Percentiles rank a stretch among this genome's conserved stretches.
phyloP scores from a whole-genome alignment of 2,797 vertebrate genomes.

The Loris lydekkerianus region DNA sequence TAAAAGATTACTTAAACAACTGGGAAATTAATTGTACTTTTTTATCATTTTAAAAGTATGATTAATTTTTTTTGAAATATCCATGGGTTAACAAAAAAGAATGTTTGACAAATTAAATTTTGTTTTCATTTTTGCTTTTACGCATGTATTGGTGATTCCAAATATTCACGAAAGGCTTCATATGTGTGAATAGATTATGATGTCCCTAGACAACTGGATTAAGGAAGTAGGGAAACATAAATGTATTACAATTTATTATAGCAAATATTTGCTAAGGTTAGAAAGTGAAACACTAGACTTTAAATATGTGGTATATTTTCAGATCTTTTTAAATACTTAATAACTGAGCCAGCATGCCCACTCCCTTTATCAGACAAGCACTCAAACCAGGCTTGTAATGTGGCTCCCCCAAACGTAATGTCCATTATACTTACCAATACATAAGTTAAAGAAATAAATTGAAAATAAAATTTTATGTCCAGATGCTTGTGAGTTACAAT shows the following conservation, averaged over 20 bases:
- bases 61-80: slow-evolving; percentile 66
- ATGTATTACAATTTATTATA: slow-evolving; percentile 44
- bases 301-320: not conserved
- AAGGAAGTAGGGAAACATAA: slow-evolving; percentile 20
- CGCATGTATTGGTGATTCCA: slow-evolving; percentile 53
- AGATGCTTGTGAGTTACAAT: not conserved
- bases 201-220: slow-evolving; percentile 61
- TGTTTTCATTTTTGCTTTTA: slow-evolving; percentile 72
- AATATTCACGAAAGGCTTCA: slow-evolving; percentile 49
- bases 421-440: not conserved
- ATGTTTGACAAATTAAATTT: slow-evolving; percentile 61
- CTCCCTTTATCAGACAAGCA: not conserved
- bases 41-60: slow-evolving; percentile 62
- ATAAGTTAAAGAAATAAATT: slow-evolving; percentile 17
- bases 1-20: not conserved
- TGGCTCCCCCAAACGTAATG: not conserved
- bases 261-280: slow-evolving; percentile 41
- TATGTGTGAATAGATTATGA: slow-evolving; percentile 76
- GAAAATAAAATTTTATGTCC: not conserved
- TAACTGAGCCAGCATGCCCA: not conserved
- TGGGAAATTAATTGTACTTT: slow-evolving; percentile 36
- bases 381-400: not conserved
- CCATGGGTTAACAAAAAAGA: not conserved
- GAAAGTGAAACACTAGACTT: slow-evolving; percentile 29
- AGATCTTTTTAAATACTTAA: not conserved